Percentiles rank a stretch among this genome's conserved stretches.
These are phyloP conservation scores for Elysia chlorotica DNA, from an alignment of 1,140 invertebrate genomes.

Conservation along the genomic window DNA sequence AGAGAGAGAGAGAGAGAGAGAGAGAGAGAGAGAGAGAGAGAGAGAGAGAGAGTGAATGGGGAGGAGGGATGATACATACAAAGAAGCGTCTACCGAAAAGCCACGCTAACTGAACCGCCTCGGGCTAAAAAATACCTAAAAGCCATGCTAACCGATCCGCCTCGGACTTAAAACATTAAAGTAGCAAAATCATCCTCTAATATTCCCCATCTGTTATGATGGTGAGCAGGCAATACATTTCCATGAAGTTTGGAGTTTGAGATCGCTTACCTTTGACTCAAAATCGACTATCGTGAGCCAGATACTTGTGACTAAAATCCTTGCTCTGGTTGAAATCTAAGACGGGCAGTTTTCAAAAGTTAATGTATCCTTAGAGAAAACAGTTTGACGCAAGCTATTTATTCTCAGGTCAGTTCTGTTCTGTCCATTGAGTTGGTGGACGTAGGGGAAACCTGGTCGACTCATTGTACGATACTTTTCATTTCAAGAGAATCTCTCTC, in stretches of 20 bases:
- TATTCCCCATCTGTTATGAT: neutral
- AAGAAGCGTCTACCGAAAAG: neutral
- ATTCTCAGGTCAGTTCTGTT: too few relatives aligned
- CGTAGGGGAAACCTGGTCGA: neutral
- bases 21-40: conserved; percentile 4
- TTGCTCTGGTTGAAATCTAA: neutral
- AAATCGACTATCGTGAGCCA: too few relatives aligned
- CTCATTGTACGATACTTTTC: neutral
- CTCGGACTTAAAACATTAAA: neutral
- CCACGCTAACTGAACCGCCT: neutral
- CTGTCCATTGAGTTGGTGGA: neutral
- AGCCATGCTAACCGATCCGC: neutral
- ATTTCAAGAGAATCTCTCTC: neutral
- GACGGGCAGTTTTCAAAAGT: neutral
- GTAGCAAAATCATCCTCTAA: too few relatives aligned
- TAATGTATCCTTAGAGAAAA: neutral
- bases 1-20: conserved; percentile 17
- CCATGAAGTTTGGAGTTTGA: neutral
- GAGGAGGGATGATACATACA: conserved; percentile 1
- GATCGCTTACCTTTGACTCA: too few relatives aligned
- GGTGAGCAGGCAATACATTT: neutral
- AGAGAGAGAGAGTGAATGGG: conserved; percentile 1
- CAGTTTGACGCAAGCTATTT: neutral
- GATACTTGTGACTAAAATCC: neutral
- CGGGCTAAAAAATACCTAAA: neutral